Evolutionary conservation across 1,140 invertebrate species (phyloP).

Genomic region (Drosophila funebris): DNA sequence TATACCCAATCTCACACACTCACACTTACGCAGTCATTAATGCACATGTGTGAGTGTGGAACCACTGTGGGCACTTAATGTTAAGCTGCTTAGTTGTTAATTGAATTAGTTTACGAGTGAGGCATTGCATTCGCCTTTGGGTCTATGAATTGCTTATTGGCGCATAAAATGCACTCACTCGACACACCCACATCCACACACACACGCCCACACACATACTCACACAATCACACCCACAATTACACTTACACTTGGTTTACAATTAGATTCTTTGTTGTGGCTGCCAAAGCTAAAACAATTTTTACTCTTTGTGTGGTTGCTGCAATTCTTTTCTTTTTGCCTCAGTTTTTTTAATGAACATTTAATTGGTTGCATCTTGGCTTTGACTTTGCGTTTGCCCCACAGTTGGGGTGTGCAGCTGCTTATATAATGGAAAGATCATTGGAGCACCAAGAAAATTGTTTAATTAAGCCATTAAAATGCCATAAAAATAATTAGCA

Average conservation of each 20-base stretch:
- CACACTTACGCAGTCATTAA: slow-evolving; percentile 13
- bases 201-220: neutral
- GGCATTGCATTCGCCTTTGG: slow-evolving; percentile 44
- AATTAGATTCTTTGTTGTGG: slow-evolving; percentile 75
- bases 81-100: slow-evolving; percentile 79
- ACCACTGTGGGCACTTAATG: slow-evolving; percentile 64
- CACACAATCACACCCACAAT: slow-evolving; percentile 41
- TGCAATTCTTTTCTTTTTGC: slow-evolving; percentile 33
- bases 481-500: slow-evolving; percentile 74
- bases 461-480: slow-evolving; percentile 82
- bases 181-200: neutral
- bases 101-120: slow-evolving; percentile 79
- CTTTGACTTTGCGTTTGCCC: slow-evolving; percentile 29
- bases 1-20: too few relatives aligned
- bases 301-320: slow-evolving; percentile 54
- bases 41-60: neutral
- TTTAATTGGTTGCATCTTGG: slow-evolving; percentile 76
- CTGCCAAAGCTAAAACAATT: slow-evolving; percentile 51
- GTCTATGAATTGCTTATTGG: slow-evolving; percentile 42
- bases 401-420: too few relatives aligned
- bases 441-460: slow-evolving; percentile 60
- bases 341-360: slow-evolving; percentile 66
- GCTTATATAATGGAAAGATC: slow-evolving; percentile 78
- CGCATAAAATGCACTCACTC: slow-evolving; percentile 41
- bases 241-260: slow-evolving; percentile 75